Evolutionary conservation across 2,888 invertebrate genomes (phyloP).

Genomic region (Eupithecia inturbata): DNA sequence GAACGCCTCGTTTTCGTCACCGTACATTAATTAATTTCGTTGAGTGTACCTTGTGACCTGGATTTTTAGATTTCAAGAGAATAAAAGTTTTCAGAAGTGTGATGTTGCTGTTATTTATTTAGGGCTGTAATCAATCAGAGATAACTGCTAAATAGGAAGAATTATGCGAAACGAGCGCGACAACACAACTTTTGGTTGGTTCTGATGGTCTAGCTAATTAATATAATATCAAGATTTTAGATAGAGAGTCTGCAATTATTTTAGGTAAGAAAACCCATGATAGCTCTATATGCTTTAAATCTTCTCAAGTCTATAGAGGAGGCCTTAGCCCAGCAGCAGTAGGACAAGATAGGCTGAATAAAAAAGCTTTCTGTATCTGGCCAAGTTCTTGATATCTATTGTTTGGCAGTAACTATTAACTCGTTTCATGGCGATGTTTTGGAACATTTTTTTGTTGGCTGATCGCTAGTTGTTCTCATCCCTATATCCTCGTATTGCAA

Average conservation of each 20-base stretch:
- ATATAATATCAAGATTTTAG: not conserved
- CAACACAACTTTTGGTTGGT: not conserved
- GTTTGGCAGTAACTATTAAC: not conserved
- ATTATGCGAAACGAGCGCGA: constrained; percentile 10
- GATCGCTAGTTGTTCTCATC: not conserved
- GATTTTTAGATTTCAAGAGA: constrained; percentile 48
- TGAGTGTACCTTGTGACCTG: constrained; percentile 51
- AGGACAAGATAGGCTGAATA: not conserved
- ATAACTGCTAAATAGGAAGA: constrained; percentile 26
- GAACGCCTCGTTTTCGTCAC: constrained; percentile 44
- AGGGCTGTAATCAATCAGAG: constrained; percentile 38
- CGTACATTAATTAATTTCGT: constrained; percentile 45
- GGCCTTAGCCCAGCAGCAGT: not conserved
- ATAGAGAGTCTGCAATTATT: not conserved
- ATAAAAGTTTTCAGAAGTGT: constrained; percentile 49
- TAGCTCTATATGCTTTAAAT: not conserved
- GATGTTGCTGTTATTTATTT: constrained; percentile 49
- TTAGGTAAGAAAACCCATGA: not conserved
- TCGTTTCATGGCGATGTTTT: not conserved
- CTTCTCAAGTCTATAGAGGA: not conserved
- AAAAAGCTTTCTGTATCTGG: not conserved
- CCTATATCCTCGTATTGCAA: not conserved
- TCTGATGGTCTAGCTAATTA: not conserved
- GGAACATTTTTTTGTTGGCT: not conserved
- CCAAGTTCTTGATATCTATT: not conserved